Conservation (phyloP, 2,888 invertebrate genomes). For the Dichetophora obliterata region DNA sequence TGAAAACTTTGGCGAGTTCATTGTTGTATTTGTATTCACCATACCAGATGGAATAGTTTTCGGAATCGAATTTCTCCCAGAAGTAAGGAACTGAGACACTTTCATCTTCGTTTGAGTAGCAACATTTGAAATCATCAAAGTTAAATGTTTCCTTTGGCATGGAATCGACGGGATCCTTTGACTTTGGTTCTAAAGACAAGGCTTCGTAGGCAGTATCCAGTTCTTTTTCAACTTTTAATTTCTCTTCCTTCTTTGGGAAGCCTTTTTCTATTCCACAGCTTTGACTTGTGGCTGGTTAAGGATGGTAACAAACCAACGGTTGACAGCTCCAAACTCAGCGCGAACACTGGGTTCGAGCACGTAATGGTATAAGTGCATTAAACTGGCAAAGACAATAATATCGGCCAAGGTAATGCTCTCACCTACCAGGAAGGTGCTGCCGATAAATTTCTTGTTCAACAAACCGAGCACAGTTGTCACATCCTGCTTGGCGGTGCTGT, state of each 20-base stretch:
- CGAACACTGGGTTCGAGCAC: no score
- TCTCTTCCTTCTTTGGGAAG: conserved; percentile 69
- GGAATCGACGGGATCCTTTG: conserved; percentile 90
- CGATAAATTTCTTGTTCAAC: conserved; percentile 81
- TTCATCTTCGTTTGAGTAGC: no score
- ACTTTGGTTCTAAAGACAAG: conserved; percentile 79
- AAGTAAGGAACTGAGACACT: no score
- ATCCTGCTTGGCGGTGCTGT: conserved; percentile 89
- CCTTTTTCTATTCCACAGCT: conserved; percentile 72
- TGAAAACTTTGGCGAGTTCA: no score
- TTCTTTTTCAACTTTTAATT: conserved; percentile 73
- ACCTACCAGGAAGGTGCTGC: conserved; percentile 92
- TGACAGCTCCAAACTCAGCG: no score
- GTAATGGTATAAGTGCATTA: no score
- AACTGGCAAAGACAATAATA: no score
- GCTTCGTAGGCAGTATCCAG: conserved; percentile 78
- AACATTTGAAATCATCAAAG: conserved; percentile 98
- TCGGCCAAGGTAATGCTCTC: conserved; percentile 97
- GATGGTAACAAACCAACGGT: conserved; percentile 95
- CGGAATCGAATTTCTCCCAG: no score
- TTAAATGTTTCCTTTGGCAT: conserved; percentile 93
- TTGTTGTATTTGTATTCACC: no score
- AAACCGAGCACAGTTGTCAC: conserved; percentile 78
- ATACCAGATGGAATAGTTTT: no score
- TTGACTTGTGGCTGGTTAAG: conserved; percentile 88